Percentiles rank a stretch among this genome's conserved stretches.
Evolutionary conservation across 2,888 invertebrate species (phyloP).

Genomic region (Melieria crassipennis): DNA sequence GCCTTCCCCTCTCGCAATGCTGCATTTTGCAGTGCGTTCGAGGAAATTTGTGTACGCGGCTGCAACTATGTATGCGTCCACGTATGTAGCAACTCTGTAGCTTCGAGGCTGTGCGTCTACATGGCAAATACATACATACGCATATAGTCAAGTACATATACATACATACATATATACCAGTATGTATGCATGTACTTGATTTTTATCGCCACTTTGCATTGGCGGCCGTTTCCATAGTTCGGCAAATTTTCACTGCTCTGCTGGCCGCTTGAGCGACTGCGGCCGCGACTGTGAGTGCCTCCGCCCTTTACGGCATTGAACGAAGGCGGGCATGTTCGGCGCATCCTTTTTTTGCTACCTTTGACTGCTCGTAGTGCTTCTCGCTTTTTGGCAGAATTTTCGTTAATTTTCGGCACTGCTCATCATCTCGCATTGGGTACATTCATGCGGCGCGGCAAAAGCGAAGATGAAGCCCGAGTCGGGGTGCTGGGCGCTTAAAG

Average conservation of each 20-base stretch:
- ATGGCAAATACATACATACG: constrained; percentile 9
- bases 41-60: neutral
- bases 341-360: neutral
- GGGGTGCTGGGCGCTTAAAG: neutral
- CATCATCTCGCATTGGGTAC: neutral
- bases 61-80: neutral
- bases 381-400: constrained; percentile 31
- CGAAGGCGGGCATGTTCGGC: neutral
- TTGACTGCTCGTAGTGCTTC: neutral
- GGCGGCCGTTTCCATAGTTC: too few species aligned
- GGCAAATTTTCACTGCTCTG: too few species aligned
- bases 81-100: neutral
- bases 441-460: neutral
- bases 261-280: too few species aligned
- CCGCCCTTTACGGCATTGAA: too few species aligned
- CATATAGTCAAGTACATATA: constrained; percentile 10
- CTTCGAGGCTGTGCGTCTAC: constrained; percentile 4
- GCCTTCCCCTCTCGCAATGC: neutral
- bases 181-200: neutral
- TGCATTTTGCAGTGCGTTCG: neutral
- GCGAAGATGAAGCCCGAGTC: neutral
- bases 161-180: neutral
- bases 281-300: too few species aligned
- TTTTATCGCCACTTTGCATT: neutral
- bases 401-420: constrained; percentile 38